Evolutionary conservation across 2,113 vertebrate genomes (phyloP), one percentile per base, ranked within the genome.

Genomic region (Oreochromis aureus): DNA sequence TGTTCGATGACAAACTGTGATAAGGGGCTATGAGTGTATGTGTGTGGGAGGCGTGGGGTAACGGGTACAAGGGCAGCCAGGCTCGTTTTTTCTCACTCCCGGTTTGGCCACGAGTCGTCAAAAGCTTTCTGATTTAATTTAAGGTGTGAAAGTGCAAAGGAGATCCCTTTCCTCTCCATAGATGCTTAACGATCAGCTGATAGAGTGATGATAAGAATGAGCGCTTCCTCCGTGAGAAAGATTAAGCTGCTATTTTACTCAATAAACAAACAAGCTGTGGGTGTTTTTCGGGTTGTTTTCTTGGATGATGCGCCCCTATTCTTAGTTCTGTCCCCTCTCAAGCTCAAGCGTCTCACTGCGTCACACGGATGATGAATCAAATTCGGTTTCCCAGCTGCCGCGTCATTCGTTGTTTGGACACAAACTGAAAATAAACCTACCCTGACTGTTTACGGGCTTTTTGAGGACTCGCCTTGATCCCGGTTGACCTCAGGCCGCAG

Each of bases 1-100:
- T 93, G 93, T 93, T 95, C 94, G 95, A 96, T 97, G 94, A 95
- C 93, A 94, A 94, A 85, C 19, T 34, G 54, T 16, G 95, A 96
- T 96, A 96, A 95, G 85, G 78, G 66, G 32, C 79, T 89, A 81
- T 44, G 73, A 83, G 80, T 36, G 39, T 41, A 80, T 80, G 89
- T 83, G 80, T 34, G 51, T 71, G 81, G 69, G 86, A 63, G 82
- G 86, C 3, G 15, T 32, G 46, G 89, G 80, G 55, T 48, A 24
- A 30, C 24, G 80, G 63, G 59, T 81, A 80, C 79, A 80, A 88
- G 87, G 69, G 34, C 85, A 83, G 63, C 22, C 81, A 78, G 11
- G 39, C 80, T 55, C 54, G 3, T 71, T 53, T 36, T 80, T 73
- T 51, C 73, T 58, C 59, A 48, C 48, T 82, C 32, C 19, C 2